Base-by-base conservation (phyloP, 2,797 vertebrate species). In the Typhlichthys subterraneus region DNA sequence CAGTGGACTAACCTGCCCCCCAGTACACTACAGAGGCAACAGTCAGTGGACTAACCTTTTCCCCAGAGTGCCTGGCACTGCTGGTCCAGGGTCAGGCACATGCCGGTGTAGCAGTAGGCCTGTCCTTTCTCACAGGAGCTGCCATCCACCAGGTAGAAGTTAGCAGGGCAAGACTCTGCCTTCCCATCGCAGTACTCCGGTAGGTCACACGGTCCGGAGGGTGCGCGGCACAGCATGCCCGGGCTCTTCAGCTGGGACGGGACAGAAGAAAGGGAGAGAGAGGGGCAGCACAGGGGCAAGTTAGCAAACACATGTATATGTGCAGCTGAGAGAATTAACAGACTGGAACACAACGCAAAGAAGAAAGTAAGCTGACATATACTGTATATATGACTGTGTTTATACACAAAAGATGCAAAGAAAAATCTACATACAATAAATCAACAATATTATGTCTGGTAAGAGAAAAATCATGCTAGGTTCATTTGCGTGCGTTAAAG, bases 71-170 rank as follows among this genome's bases (percentile, higher is more conserved):
- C 93, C 66, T 84, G 78, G 50, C 98, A 99, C 91, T 99, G 98
- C 75, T 96, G 94, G 84, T 95, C 85, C 72, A 98, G 93, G 0
- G 94, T 98, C 75, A 97, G 93, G 74, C 98, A 99, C 95, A 97
- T 99, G 89, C 98, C 98, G 0, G 94, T 98, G 93, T 99, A 99
- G 86, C 98, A 99, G 81, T 95, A 99, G 2, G 97, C 97, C 59
- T 46, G 84, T 5, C 94, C 94, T 0, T 71, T 73, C 0, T 91
- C 92, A 0, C 97, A 99, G 1, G 90, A 73, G 0, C 92, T 87
- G 2, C 98, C 97, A 0, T 99, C 95, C 12, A 96, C 85, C 75
- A 96, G 84, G 81, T 97, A 99, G 57, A 96, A 97, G 84, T 99
- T 98, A 69, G 92, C 90, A 6, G 98, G 98, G 69, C 98, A 99